These are phyloP conservation scores for Amphilophus citrinellus DNA, from an alignment of 2,113 vertebrate genomes.

Conservation along the genomic window DNA sequence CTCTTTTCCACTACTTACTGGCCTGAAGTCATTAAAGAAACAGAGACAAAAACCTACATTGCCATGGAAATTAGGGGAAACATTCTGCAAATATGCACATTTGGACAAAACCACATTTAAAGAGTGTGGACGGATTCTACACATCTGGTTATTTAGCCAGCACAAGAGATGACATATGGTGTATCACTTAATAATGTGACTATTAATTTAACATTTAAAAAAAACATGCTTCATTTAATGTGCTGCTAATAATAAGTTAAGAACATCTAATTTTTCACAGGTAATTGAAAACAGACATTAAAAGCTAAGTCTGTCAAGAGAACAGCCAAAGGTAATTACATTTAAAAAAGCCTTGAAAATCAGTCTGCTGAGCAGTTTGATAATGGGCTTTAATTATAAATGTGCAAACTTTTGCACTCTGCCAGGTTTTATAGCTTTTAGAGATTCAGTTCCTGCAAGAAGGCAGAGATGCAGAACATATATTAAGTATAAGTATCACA, in stretches of 20 bases:
- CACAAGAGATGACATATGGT: not conserved
- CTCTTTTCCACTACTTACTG: not conserved
- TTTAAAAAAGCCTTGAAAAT: constrained; percentile 26
- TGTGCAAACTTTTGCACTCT: constrained; percentile 62
- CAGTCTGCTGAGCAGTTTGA: constrained; percentile 45
- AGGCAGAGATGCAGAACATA: constrained; percentile 15
- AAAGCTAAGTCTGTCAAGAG: constrained; percentile 36
- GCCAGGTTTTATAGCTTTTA: constrained; percentile 42
- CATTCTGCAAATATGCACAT: not conserved
- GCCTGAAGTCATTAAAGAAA: not conserved
- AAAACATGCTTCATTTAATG: constrained; percentile 29
- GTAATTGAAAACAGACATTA: constrained; percentile 60
- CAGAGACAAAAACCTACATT: not conserved
- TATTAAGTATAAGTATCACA: not conserved
- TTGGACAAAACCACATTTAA: not conserved
- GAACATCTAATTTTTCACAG: constrained; percentile 29
- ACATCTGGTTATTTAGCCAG: not conserved
- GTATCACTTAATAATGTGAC: not conserved
- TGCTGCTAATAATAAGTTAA: constrained; percentile 22
- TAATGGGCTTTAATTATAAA: constrained; percentile 55
- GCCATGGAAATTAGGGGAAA: not conserved
- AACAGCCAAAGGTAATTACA: constrained; percentile 47
- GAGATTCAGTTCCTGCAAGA: constrained; percentile 26
- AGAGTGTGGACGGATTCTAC: not conserved
- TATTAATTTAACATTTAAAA: not conserved